A percentile compares a stretch with the other conserved stretches of the same genome.
These are phyloP conservation scores for Ochropleura plecta DNA, from an alignment of 2,888 invertebrate species.

Conservation along the genomic window DNA sequence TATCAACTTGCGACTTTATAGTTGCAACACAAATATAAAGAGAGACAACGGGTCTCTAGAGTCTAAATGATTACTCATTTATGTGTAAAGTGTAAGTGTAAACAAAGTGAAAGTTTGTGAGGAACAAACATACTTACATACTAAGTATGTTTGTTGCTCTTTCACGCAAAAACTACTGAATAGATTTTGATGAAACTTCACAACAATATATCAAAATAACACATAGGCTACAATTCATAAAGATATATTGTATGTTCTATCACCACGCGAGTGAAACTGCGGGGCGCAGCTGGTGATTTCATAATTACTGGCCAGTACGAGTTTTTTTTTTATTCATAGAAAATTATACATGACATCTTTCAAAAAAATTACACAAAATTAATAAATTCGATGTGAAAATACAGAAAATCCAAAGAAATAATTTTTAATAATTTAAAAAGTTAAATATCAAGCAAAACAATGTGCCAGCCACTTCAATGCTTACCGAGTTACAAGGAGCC, in stretches of 20 bases:
- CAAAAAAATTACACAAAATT: slow-evolving; percentile 29
- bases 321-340: background rate
- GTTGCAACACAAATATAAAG: background rate
- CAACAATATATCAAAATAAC: too few species aligned
- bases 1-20: background rate
- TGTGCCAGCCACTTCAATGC: slow-evolving; percentile 79
- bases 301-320: background rate
- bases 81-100: too few species aligned
- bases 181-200: too few species aligned
- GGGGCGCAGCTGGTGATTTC: background rate
- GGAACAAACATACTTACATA: too few species aligned
- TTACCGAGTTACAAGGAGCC: slow-evolving; percentile 82
- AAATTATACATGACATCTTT: slow-evolving; percentile 2
- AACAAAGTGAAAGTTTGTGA: too few species aligned
- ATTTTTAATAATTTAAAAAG: slow-evolving; percentile 28
- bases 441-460: slow-evolving; percentile 55
- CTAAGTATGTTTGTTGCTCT: too few species aligned
- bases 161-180: too few species aligned
- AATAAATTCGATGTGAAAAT: slow-evolving; percentile 37
- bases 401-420: slow-evolving; percentile 36
- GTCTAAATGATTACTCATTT: too few species aligned
- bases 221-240: too few species aligned
- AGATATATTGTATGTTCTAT: too few species aligned
- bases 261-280: too few species aligned
- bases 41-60: background rate